Base-by-base conservation (phyloP, 2,797 vertebrate genomes). In the Sciaenops ocellatus region DNA sequence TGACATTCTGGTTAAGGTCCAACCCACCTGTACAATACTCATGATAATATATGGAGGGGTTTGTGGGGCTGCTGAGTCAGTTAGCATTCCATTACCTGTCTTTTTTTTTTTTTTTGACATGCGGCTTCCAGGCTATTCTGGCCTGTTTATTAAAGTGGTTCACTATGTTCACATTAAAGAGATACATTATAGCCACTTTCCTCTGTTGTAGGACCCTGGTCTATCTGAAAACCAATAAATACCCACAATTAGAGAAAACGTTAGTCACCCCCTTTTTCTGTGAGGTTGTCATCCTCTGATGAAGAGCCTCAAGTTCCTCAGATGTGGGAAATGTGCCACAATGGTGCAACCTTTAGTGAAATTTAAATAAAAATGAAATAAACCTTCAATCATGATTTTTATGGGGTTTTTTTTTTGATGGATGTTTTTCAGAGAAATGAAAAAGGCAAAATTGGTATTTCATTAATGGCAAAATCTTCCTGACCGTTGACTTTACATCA, bases 1-100 rank as follows among this genome's bases (percentile, higher is more conserved):
- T 90, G 90, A 90, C 85, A 78, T 93, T 88, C 82, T 92, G 87
- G 94, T 91, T 90, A 76, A 38, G 83, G 85, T 88, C 82, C 76
- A 75, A 79, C 65, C 83, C 90, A 87, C 87, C 82, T 94, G 92
- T 94, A 90, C 72, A 88, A 84, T 85, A 85, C 63, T 85, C 85
- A 87, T 92, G 77, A 79, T 77, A 55, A 85, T 86, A 85, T 84
- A 83, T 87, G 85, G 88, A 90, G 85, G 88, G 84, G 87, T 90
- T 79, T 85, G 73, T 85, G 84, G 71, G 81, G 78, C 84, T 89
- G 80, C 87, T 76, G 74, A 85, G 87, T 87, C 84, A 66, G 75
- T 80, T 66, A 48, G 77, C 68, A 77, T 82, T 88, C 74, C 57
- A 22, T 87, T 74, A 42, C 61, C 76, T 81, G 66, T 77, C 48